A percentile compares a stretch with the other conserved stretches of the same genome.
Evolutionary conservation across 1,140 invertebrate genomes (phyloP).

Genomic region (Brachionus paranguensis): DNA sequence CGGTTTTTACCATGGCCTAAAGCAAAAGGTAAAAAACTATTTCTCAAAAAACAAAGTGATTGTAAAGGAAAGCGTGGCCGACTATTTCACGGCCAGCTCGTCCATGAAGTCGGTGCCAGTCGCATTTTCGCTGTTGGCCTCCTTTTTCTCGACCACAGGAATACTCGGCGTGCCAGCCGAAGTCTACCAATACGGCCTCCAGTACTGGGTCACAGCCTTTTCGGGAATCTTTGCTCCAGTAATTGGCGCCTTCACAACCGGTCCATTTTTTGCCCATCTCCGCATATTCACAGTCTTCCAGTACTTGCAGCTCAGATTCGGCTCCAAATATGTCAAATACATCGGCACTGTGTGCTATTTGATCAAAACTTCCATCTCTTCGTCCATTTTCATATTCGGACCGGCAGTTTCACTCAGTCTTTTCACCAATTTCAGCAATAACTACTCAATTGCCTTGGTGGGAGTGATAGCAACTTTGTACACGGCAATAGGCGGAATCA

Average conservation of each 20-base stretch:
- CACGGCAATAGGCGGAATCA: slow-evolving; percentile 65
- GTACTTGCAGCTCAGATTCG: not conserved
- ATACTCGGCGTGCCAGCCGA: not conserved
- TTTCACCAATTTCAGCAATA: not conserved
- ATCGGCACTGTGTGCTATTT: not conserved
- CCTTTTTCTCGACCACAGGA: not conserved
- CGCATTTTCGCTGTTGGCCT: not conserved
- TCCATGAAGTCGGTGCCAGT: not conserved
- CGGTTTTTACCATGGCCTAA: not conserved
- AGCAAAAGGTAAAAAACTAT: not conserved
- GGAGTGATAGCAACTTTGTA: slow-evolving; percentile 43
- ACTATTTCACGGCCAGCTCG: not conserved
- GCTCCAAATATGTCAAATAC: not conserved
- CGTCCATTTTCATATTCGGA: not conserved
- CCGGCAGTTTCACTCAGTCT: not conserved
- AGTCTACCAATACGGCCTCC: not conserved
- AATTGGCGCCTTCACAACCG: not conserved
- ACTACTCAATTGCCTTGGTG: not conserved
- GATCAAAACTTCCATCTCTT: not conserved
- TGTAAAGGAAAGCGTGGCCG: not conserved
- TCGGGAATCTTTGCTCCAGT: slow-evolving; percentile 47
- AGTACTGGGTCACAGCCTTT: slow-evolving; percentile 63
- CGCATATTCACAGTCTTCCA: not conserved
- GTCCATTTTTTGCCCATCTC: not conserved
- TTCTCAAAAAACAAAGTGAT: not conserved